Percentiles rank a stretch among this genome's conserved stretches.
Evolutionary conservation across 2,797 vertebrate species (phyloP).

Genomic region (Cryptoprocta ferox): DNA sequence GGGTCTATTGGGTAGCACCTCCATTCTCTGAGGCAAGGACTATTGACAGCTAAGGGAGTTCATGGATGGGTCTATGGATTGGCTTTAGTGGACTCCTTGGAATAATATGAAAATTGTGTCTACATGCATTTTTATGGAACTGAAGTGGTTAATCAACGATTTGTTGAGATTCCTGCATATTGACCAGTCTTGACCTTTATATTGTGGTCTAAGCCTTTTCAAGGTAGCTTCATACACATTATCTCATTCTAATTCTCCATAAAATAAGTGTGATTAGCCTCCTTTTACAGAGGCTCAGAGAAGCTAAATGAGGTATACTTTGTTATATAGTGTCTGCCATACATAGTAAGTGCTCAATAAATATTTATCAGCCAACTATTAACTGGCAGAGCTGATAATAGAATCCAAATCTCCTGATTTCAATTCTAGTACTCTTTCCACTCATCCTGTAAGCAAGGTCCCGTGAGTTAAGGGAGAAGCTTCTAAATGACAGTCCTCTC

Average conservation of each 20-base stretch:
- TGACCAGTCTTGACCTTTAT: constrained; percentile 30
- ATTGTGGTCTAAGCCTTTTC: constrained; percentile 19
- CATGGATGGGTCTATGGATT: background rate
- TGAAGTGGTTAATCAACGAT: background rate
- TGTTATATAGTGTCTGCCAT: constrained; percentile 9
- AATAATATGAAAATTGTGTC: constrained; percentile 32
- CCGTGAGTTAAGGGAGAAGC: background rate
- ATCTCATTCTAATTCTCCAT: constrained; percentile 9
- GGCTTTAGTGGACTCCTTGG: background rate
- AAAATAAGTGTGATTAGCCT: background rate
- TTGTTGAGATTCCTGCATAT: background rate
- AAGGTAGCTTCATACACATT: constrained; percentile 27
- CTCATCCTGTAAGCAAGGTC: background rate
- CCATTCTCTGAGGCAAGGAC: background rate
- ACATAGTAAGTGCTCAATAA: constrained; percentile 19
- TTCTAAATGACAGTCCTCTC: background rate
- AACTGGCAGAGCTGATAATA: constrained; percentile 25
- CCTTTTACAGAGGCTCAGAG: background rate
- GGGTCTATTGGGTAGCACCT: background rate
- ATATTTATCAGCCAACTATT: constrained; percentile 24
- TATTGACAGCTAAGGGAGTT: background rate
- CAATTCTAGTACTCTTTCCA: background rate
- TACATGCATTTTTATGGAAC: background rate
- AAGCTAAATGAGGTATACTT: background rate
- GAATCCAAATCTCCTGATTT: constrained; percentile 40